A percentile compares a stretch with the other conserved stretches of the same genome.
Conservation (phyloP, 2,113 vertebrate genomes). For the Poeciliopsis retropinna region DNA sequence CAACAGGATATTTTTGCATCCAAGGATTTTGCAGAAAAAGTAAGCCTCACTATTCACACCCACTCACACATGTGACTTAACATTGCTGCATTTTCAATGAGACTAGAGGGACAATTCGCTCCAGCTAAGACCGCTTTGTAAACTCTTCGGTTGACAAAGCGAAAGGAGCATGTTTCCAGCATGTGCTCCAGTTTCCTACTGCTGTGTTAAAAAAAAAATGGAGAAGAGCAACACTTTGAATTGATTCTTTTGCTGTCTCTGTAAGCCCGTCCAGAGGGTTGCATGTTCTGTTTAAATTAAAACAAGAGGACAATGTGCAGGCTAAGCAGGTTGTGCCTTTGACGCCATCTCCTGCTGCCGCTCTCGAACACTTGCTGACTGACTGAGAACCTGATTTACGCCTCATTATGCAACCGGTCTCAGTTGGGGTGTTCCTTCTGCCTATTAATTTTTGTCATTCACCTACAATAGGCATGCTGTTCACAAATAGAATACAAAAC, state of each 20-base stretch:
- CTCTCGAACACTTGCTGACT: constrained; percentile 40
- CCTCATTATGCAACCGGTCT: constrained; percentile 60
- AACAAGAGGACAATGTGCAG: constrained; percentile 5
- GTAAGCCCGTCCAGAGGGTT: neutral
- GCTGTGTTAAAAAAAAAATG: neutral
- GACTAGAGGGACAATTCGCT: neutral
- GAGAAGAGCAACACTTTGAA: neutral
- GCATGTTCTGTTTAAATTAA: constrained; percentile 2
- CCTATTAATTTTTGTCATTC: constrained; percentile 76
- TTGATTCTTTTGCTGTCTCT: neutral
- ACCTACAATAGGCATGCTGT: constrained; percentile 66
- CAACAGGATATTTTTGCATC: constrained; percentile 72
- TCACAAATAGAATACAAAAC: constrained; percentile 78
- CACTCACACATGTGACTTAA: constrained; percentile 11
- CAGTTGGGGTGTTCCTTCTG: constrained; percentile 63
- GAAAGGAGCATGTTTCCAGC: neutral
- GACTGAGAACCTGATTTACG: constrained; percentile 64
- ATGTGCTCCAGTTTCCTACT: neutral
- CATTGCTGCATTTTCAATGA: constrained; percentile 24
- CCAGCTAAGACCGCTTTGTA: neutral
- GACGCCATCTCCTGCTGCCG: constrained; percentile 22
- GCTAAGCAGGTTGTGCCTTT: constrained; percentile 9
- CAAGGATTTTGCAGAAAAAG: constrained; percentile 74
- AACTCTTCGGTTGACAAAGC: constrained; percentile 1
- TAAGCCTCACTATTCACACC: constrained; percentile 54